Evolutionary conservation across 2,797 vertebrate genomes (phyloP).

Genomic region (Zenarchopterus dispar): DNA sequence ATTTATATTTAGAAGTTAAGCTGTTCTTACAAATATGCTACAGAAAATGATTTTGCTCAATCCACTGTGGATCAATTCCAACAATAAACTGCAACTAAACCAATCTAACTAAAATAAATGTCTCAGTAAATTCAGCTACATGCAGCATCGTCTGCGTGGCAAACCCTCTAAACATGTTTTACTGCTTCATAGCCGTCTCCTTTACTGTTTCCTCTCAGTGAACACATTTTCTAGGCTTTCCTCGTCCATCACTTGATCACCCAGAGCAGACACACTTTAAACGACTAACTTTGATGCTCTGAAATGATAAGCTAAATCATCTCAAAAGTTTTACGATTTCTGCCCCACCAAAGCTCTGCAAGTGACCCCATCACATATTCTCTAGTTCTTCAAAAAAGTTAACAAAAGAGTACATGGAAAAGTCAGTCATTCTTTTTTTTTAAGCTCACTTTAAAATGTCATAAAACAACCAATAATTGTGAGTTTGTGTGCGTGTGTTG

Average conservation of each 20-base stretch:
- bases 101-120: neutral
- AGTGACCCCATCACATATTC: slow-evolving; percentile 22
- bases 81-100: too few species aligned
- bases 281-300: slow-evolving; percentile 9
- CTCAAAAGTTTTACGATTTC: slow-evolving; percentile 26
- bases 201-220: slow-evolving; percentile 29
- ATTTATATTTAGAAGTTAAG: too few species aligned
- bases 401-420: slow-evolving; percentile 20
- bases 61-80: too few species aligned
- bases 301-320: slow-evolving; percentile 42
- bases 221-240: slow-evolving; percentile 31
- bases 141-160: slow-evolving; percentile 7
- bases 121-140: neutral
- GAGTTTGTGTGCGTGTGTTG: slow-evolving; percentile 23
- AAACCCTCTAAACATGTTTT: slow-evolving; percentile 31
- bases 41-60: too few species aligned
- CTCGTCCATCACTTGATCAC: neutral
- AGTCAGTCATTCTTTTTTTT: neutral
- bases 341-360: slow-evolving; percentile 9
- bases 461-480: slow-evolving; percentile 18
- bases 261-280: slow-evolving; percentile 20
- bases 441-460: neutral
- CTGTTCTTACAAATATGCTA: too few species aligned
- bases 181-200: slow-evolving; percentile 20
- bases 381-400: neutral